These are phyloP conservation scores for Scopus umbretta DNA, from an alignment of 2,113 vertebrate species.

Conservation along the genomic window DNA sequence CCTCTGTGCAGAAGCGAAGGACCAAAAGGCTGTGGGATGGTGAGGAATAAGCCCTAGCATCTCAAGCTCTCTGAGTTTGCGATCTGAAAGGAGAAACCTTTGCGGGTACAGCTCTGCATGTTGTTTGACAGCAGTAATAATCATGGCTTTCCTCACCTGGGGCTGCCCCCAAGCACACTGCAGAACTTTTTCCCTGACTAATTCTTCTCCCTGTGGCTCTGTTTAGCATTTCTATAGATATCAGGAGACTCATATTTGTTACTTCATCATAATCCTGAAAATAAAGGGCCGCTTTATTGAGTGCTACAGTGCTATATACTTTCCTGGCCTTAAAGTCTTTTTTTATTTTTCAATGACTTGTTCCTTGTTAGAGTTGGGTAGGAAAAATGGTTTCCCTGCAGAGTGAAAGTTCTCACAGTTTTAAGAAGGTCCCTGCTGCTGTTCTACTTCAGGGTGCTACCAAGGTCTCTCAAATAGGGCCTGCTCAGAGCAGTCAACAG, in stretches of 20 bases:
- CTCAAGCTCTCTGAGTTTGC: not conserved
- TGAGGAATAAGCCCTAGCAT: not conserved
- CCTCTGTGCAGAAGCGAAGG: not conserved
- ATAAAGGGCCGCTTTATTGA: not conserved
- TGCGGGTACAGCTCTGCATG: fast-evolving
- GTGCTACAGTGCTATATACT: not conserved
- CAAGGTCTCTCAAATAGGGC: not conserved
- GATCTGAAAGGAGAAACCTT: not conserved
- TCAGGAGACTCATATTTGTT: not conserved
- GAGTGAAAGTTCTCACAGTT: not conserved
- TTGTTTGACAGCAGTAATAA: not conserved
- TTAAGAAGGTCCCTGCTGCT: not conserved
- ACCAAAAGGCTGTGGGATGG: not conserved
- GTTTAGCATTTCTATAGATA: not conserved
- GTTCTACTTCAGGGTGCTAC: not conserved
- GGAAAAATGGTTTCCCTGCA: not conserved
- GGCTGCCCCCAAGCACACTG: not conserved
- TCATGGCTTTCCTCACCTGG: not conserved
- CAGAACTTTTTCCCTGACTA: not conserved
- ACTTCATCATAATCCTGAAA: not conserved
- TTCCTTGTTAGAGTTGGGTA: not conserved
- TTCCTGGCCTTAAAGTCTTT: not conserved
- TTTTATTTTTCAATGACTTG: not conserved
- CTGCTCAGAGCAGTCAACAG: not conserved
- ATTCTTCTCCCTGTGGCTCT: not conserved